Base-by-base conservation (phyloP, 1,140 invertebrate genomes). In the Tenebrio molitor region DNA sequence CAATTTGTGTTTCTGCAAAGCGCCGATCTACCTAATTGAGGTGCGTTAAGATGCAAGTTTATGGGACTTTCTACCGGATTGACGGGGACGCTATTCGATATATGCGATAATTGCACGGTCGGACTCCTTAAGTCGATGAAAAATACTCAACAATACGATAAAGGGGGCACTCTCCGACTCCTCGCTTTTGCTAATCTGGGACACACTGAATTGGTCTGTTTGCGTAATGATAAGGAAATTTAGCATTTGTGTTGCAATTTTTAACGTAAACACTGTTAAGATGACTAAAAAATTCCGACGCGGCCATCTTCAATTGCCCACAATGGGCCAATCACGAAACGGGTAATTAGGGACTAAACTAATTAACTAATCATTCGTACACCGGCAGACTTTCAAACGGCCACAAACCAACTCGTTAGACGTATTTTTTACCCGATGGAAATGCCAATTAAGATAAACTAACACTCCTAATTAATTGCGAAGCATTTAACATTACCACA, bases 141-240 rank as follows among this genome's bases (percentile, higher is more conserved):
- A 58, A 58, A 58, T 29, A 29, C 7, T 23, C 14, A 58, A 58
- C 50, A 58, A 58, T 58, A 50, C 23, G 50, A 58, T 58, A 58
- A 58, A 12, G 21, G 15, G 50, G 23, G 50, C 21, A 44, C n/a
- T 29, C 12, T 0, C 12, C 36, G 12, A 39, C 2, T 39, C 5
- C 36, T 29, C 25, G 25, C n/a, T 7, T 5, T n/a, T 29, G 50
- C 6, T 58, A 58, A 58, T 58, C 21, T 58, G 50, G 50, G 50
- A 1, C 50, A 25, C 23, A 53, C 1, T 44, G 41, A 53, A 53
- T 29, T 58, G 29, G 25, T 58, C 29, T 58, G 23, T 58, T 58
- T 58, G 12, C 5, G 12, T 58, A 58, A 15, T 3, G 50, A 58
- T 58, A 58, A 58, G 50, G 8, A 58, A 58, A 29, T 29, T 58